Conservation (phyloP, 1,140 invertebrate species). For the Cydia pomonella region DNA sequence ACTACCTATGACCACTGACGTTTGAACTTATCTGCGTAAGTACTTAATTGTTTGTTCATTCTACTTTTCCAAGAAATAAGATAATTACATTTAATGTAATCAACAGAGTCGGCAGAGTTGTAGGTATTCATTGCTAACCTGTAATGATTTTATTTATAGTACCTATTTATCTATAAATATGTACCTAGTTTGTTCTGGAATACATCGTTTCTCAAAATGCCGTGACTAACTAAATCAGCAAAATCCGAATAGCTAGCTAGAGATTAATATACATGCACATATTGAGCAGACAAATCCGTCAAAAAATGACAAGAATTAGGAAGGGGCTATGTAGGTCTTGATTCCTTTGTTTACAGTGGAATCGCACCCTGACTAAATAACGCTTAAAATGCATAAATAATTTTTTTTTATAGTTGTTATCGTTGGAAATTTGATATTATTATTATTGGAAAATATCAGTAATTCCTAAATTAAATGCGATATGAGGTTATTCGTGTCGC, state of each 20-base stretch:
- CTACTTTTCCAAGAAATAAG: slow-evolving; percentile 5
- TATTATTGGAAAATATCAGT: no score
- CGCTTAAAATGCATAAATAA: no score
- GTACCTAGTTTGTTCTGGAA: neutral
- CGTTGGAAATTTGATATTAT: no score
- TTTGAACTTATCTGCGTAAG: neutral
- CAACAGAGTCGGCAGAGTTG: neutral
- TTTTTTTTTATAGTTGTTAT: no score
- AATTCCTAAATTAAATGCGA: neutral
- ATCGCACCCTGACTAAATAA: no score
- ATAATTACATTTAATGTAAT: slow-evolving; percentile 15
- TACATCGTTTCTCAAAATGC: neutral
- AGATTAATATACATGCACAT: no score
- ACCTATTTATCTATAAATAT: neutral
- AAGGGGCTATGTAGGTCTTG: no score
- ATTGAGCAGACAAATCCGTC: no score
- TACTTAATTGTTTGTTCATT: slow-evolving; percentile 9
- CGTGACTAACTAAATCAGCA: no score
- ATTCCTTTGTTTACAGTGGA: no score
- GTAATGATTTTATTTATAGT: neutral
- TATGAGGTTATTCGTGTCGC: neutral
- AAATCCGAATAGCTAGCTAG: no score
- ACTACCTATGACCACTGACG: neutral
- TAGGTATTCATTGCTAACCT: neutral
- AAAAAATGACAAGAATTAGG: no score